Evolutionary conservation across 2,113 vertebrate genomes (phyloP), one percentile per base, ranked within the genome.

Genomic region (Vulpes vulpes): DNA sequence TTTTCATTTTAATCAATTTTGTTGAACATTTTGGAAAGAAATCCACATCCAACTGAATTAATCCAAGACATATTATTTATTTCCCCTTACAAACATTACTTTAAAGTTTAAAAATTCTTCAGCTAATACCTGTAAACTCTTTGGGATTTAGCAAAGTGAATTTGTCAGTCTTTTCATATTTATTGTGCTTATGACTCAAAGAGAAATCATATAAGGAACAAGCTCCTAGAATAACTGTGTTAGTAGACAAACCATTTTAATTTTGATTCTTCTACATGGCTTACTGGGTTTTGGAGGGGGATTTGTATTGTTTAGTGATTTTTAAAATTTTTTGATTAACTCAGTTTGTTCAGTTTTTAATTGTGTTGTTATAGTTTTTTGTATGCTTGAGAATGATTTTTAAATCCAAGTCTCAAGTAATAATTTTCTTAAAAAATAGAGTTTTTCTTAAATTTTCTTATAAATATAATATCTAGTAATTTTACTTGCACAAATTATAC

Each of bases 281-380:
- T 81, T 90, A 59, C 60, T 94, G 27, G 64, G 14, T 15, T 73
- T 23, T 23, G 23, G 27, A 12, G 22, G 27, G 27, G 19, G n/a
- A 11, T 8, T 10, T 17, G 49, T 27, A 84, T 76, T 90, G 2
- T 32, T 95, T 96, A 5, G 25, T 83, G 23, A 49, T 86, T 25
- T 49, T 35, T 80, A 69, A 69, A 69, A 69, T 35, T 81, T 43
- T 95, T 94, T 95, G 8, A 23, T 96, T 96, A 95, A 91, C 14
- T 88, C 30, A 25, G 3, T 59, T 83, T 83, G 17, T 85, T 94
- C 16, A 69, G 15, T 74, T 97, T 92, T 82, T 8, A 93, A 60
- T 79, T 67, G 3, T 82, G 23, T 71, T 43, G 1, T 62, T 30
- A 49, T 67, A 17, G 4, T n/a, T 88, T n/a, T 76, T 93, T 60